phyloP scores from a whole-genome alignment of 2,888 invertebrate species.

The Leucoma salicis region DNA sequence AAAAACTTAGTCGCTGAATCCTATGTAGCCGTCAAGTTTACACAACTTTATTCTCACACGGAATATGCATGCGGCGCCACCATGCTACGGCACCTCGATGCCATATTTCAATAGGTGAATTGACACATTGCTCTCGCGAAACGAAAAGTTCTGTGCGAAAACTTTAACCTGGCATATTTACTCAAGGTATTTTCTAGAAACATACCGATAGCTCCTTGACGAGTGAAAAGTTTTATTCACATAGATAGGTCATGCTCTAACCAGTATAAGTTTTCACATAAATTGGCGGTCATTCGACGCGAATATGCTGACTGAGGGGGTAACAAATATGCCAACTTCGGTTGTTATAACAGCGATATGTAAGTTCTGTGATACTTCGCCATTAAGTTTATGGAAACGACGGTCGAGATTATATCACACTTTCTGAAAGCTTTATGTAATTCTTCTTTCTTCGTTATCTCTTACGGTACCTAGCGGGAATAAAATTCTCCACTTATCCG shows the following conservation, averaged over 20 bases:
- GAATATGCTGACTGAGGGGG: slow-evolving; percentile 81
- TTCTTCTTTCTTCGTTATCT: slow-evolving; percentile 64
- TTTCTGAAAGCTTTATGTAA: slow-evolving; percentile 79
- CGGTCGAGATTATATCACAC: slow-evolving; percentile 78
- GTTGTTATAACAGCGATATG: slow-evolving; percentile 81
- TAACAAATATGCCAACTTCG: slow-evolving; percentile 82
- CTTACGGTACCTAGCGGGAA: slow-evolving; percentile 43
- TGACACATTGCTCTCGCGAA: slow-evolving; percentile 72
- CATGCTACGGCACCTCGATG: slow-evolving; percentile 50
- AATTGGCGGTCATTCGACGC: slow-evolving; percentile 82
- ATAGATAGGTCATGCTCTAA: slow-evolving; percentile 77
- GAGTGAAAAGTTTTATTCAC: slow-evolving; percentile 77
- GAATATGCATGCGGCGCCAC: slow-evolving; percentile 72
- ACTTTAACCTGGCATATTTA: slow-evolving; percentile 78
- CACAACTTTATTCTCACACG: slow-evolving; percentile 31
- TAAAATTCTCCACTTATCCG: slow-evolving; percentile 46
- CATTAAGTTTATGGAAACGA: slow-evolving; percentile 81
- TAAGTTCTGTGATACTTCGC: slow-evolving; percentile 81
- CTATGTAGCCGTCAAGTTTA: slow-evolving; percentile 43
- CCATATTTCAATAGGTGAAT: slow-evolving; percentile 78
- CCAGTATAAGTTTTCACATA: slow-evolving; percentile 79
- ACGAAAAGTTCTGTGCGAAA: slow-evolving; percentile 70
- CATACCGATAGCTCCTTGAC: slow-evolving; percentile 71
- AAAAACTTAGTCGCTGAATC: no score
- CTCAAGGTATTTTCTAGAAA: slow-evolving; percentile 70